Conservation (phyloP, 2,888 invertebrate genomes). For the Rugalucina vietnamica region DNA sequence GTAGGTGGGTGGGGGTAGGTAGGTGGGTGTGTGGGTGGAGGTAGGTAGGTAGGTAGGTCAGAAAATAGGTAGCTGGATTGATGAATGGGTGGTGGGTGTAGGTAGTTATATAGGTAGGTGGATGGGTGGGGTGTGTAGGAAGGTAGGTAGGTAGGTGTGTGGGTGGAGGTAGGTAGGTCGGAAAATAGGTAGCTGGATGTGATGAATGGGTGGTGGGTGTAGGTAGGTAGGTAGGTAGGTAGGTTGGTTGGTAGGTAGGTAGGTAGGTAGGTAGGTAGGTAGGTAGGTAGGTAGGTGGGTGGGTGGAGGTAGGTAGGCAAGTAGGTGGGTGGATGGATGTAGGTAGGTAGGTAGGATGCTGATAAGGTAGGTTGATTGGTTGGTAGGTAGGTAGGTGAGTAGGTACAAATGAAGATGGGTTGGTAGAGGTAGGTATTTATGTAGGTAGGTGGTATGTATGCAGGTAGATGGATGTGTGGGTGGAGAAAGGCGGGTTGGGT, state of each 20-base stretch:
- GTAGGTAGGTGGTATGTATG: too few relatives aligned
- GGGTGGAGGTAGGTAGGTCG: background rate
- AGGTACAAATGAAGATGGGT: too few relatives aligned
- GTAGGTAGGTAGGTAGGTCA: background rate
- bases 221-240: constrained; percentile 1
- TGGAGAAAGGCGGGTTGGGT: too few relatives aligned
- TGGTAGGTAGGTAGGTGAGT: too few relatives aligned
- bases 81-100: too few relatives aligned
- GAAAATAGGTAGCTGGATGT: background rate
- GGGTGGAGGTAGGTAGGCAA: too few relatives aligned
- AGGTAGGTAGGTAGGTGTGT: background rate
- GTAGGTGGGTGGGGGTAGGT: background rate
- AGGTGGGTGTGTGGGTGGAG: background rate
- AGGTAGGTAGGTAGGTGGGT: constrained; percentile 4
- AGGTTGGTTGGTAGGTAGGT: constrained; percentile 4
- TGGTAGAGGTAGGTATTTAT: too few relatives aligned
- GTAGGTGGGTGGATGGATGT: too few relatives aligned
- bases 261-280: constrained; percentile 4
- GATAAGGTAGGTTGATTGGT: too few relatives aligned
- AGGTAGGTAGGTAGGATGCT: too few relatives aligned
- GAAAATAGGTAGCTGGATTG: background rate
- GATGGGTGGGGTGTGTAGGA: background rate
- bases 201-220: background rate
- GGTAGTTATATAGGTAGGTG: background rate
- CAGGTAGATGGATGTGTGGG: too few relatives aligned